phyloP scores from a whole-genome alignment of 2,888 invertebrate species.

The Sturmia bella region DNA sequence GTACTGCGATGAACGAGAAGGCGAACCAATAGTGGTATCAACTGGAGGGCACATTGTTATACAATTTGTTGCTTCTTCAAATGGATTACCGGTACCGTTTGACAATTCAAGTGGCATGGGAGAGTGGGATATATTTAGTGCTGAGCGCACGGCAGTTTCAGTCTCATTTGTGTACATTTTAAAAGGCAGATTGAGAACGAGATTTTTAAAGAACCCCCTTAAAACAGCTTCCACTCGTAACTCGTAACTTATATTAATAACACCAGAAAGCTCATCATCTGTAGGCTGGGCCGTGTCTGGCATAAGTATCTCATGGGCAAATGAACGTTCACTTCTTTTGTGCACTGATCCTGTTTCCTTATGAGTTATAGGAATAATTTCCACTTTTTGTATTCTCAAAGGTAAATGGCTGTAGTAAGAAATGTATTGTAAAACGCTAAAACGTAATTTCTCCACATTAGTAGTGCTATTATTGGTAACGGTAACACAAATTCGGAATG shows the following conservation, averaged over 20 bases:
- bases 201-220: slow-evolving; percentile 81
- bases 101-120: slow-evolving; percentile 63
- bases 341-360: slow-evolving; percentile 81
- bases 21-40: slow-evolving; percentile 78
- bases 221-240: slow-evolving; percentile 80
- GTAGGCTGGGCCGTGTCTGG: slow-evolving; percentile 80
- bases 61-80: slow-evolving; percentile 72
- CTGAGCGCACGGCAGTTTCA: slow-evolving; percentile 52
- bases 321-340: slow-evolving; percentile 80
- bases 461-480: slow-evolving; percentile 80
- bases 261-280: slow-evolving; percentile 76
- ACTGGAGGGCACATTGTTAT: slow-evolving; percentile 74
- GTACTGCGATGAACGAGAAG: slow-evolving; percentile 78
- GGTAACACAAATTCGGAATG: slow-evolving; percentile 78
- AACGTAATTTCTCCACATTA: slow-evolving; percentile 81
- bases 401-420: slow-evolving; percentile 79
- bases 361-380: slow-evolving; percentile 77
- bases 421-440: slow-evolving; percentile 77
- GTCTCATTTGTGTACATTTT: slow-evolving; percentile 76
- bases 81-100: slow-evolving; percentile 75
- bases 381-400: slow-evolving; percentile 77
- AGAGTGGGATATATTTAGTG: slow-evolving; percentile 72
- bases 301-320: slow-evolving; percentile 80
- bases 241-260: slow-evolving; percentile 79
- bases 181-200: slow-evolving; percentile 78